Conservation (phyloP, 2,113 vertebrate genomes). For the Ceratotherium simum region DNA sequence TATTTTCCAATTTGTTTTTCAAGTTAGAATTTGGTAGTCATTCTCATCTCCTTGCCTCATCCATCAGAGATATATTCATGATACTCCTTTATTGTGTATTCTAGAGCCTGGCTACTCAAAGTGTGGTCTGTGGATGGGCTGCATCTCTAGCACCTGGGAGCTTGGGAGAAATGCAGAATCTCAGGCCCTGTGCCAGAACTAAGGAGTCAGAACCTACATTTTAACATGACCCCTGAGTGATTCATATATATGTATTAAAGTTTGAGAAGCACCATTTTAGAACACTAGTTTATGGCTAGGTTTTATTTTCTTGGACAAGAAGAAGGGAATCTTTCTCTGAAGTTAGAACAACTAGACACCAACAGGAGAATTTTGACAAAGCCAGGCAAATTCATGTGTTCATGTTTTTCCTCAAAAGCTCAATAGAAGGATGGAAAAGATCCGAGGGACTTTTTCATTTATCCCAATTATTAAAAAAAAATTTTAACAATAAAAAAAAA, state of each 20-base stretch:
- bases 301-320: background rate
- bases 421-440: background rate
- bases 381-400: background rate
- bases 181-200: background rate
- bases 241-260: background rate
- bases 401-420: background rate
- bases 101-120: background rate
- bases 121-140: fast-evolving
- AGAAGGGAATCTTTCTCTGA: background rate
- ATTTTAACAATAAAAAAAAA: background rate
- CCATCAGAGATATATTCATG: too few species aligned
- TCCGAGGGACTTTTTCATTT: background rate
- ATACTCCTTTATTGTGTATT: background rate
- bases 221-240: background rate
- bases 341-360: background rate
- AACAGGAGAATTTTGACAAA: background rate
- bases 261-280: background rate
- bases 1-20: background rate
- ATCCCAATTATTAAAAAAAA: background rate
- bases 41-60: background rate
- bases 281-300: background rate
- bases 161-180: background rate
- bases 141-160: background rate
- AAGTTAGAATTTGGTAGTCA: background rate
- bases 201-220: background rate